A percentile compares a stretch with the other conserved stretches of the same genome.
Evolutionary conservation across 2,797 vertebrate species (phyloP).

Genomic region (Takifugu rubripes): DNA sequence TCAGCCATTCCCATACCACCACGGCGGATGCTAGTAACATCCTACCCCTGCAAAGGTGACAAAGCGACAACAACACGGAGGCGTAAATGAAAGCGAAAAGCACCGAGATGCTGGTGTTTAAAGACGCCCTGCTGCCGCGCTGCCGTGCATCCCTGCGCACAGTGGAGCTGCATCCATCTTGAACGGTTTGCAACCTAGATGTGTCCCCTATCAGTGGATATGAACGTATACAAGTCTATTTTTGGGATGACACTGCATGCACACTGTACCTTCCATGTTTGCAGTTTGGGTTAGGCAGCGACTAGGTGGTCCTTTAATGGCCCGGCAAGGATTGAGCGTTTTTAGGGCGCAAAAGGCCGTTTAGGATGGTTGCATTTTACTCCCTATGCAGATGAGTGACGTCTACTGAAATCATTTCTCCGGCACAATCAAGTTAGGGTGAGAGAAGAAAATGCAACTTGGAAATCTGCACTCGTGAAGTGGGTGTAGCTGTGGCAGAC

Average conservation of each 20-base stretch:
- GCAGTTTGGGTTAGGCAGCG: constrained; percentile 55
- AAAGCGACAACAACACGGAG: constrained; percentile 13
- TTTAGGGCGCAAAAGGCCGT: constrained; percentile 36
- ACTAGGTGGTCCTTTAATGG: constrained; percentile 27
- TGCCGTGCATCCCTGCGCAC: constrained; percentile 59
- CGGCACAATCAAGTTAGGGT: constrained; percentile 69
- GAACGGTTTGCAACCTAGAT: constrained; percentile 60
- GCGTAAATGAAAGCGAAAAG: not conserved
- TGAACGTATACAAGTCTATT: not conserved
- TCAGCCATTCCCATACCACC: constrained; percentile 98
- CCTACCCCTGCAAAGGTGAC: constrained; percentile 65
- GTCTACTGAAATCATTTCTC: constrained; percentile 69
- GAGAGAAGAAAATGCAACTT: constrained; percentile 55
- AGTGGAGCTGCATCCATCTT: constrained; percentile 73
- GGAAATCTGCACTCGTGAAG: constrained; percentile 33
- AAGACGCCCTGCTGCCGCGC: constrained; percentile 37
- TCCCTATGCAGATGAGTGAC: constrained; percentile 77
- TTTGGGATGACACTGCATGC: constrained; percentile 44
- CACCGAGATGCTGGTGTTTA: constrained; percentile 16
- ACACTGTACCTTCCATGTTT: constrained; percentile 72
- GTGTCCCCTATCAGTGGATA: constrained; percentile 44
- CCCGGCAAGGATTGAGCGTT: constrained; percentile 16
- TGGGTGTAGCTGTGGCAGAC: constrained; percentile 39
- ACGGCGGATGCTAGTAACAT: constrained; percentile 93
- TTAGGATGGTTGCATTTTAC: constrained; percentile 67